Percentiles rank a stretch among this genome's conserved stretches.
phyloP scores from a whole-genome alignment of 2,113 vertebrate species.

The Cercopithecus mona region DNA sequence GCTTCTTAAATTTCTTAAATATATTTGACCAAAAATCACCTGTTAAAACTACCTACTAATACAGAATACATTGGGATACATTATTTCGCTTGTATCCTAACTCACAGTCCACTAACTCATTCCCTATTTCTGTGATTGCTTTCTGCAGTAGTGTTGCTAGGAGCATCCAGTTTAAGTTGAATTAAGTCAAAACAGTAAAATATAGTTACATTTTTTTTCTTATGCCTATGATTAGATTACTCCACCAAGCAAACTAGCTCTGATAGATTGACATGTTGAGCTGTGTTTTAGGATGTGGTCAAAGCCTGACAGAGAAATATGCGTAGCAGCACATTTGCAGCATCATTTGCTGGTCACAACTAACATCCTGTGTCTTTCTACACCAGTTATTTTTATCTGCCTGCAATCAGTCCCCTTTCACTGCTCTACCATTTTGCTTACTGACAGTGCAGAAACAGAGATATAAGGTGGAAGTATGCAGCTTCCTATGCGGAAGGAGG shows the following conservation, averaged over 20 bases:
- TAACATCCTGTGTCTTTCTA: slow-evolving; percentile 62
- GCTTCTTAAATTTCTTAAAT: background rate
- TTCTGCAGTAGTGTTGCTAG: background rate
- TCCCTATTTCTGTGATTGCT: background rate
- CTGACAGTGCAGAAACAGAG: background rate
- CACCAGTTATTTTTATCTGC: slow-evolving; percentile 59
- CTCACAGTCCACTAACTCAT: background rate
- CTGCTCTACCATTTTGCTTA: background rate
- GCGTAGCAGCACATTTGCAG: background rate
- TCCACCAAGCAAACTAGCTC: background rate
- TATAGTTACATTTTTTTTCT: background rate
- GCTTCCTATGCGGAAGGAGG: background rate
- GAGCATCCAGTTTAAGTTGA: background rate
- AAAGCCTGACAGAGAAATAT: slow-evolving; percentile 10
- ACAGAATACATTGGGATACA: background rate
- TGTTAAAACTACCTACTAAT: background rate
- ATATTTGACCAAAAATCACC: background rate
- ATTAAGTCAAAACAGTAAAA: slow-evolving; percentile 16
- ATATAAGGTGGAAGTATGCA: background rate
- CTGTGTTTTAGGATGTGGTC: slow-evolving; percentile 73
- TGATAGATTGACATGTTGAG: background rate
- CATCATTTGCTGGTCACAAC: slow-evolving; percentile 51
- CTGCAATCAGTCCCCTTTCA: background rate
- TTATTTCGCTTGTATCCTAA: background rate
- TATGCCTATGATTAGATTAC: background rate